phyloP scores from a whole-genome alignment of 2,797 vertebrate genomes.

The Netta rufina region DNA sequence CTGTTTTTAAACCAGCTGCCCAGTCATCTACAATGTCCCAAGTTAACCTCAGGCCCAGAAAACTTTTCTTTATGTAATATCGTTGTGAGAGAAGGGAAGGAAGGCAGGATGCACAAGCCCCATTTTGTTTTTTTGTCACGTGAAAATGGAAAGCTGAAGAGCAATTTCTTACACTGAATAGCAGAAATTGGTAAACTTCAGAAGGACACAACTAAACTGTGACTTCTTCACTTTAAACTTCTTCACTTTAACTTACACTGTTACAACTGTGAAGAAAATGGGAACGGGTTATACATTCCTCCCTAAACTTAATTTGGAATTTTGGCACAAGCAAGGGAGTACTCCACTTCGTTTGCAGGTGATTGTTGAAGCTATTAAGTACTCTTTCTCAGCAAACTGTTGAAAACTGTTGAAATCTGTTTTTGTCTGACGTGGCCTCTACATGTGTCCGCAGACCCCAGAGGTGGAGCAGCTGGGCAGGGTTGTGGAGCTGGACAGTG shows the following conservation, averaged over 20 bases:
- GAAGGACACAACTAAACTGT: neutral
- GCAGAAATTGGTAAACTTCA: neutral
- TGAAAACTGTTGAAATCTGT: neutral
- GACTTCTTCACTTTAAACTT: neutral
- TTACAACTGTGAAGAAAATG: neutral
- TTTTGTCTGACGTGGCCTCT: slow-evolving; percentile 38
- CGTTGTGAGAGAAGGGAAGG: neutral
- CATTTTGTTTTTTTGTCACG: accelerated
- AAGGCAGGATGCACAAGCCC: neutral
- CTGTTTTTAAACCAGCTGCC: neutral
- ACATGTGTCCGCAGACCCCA: slow-evolving; percentile 71
- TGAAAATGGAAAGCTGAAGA: neutral
- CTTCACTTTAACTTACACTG: neutral
- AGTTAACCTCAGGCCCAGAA: too few species aligned
- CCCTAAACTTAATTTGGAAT: neutral
- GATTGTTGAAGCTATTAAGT: neutral
- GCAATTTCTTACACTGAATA: neutral
- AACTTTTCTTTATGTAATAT: neutral
- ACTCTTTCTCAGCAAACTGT: neutral
- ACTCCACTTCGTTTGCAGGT: neutral
- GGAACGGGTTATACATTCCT: neutral
- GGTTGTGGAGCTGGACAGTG: slow-evolving; percentile 90
- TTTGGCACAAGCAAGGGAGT: neutral
- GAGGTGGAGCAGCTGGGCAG: slow-evolving; percentile 81
- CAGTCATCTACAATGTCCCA: too few species aligned